These are phyloP conservation scores for Ophion ellenae DNA, from an alignment of 2,888 invertebrate genomes.

Conservation along the genomic window DNA sequence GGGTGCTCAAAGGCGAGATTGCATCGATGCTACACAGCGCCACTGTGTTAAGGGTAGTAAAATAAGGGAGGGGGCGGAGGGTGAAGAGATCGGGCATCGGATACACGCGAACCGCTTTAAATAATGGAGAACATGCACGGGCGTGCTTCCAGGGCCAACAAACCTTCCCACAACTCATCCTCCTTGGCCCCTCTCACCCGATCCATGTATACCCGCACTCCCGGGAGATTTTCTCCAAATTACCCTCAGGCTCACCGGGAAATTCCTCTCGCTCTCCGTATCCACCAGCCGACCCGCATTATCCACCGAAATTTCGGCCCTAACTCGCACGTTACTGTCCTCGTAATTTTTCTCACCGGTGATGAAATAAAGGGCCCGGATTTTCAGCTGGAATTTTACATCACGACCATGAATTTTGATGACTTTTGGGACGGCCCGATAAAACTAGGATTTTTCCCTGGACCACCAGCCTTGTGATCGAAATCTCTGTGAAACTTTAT, in stretches of 20 bases:
- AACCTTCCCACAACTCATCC: constrained; percentile 23
- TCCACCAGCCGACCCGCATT: constrained; percentile 16
- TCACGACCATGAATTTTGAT: background rate
- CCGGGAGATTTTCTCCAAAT: constrained; percentile 55
- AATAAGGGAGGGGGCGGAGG: constrained; percentile 5
- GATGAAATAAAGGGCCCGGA: background rate
- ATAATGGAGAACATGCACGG: constrained; percentile 44
- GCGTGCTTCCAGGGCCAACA: constrained; percentile 39
- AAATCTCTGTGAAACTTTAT: too few species aligned
- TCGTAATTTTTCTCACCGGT: background rate
- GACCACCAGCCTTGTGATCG: background rate
- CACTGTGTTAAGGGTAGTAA: constrained; percentile 20
- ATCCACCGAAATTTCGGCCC: constrained; percentile 23
- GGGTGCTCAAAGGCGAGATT: constrained; percentile 56
- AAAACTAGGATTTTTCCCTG: background rate
- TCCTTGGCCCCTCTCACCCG: constrained; percentile 17
- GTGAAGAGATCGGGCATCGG: constrained; percentile 41
- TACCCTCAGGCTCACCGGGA: constrained; percentile 23
- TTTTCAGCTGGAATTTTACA: background rate
- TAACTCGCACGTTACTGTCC: background rate
- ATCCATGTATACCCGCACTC: constrained; percentile 28
- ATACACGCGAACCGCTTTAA: constrained; percentile 48
- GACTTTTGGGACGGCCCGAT: background rate
- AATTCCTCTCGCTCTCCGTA: background rate
- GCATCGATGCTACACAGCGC: constrained; percentile 54